These are phyloP conservation scores for Drosophila formosana DNA, from an alignment of 2,888 invertebrate species.

Conservation along the genomic window DNA sequence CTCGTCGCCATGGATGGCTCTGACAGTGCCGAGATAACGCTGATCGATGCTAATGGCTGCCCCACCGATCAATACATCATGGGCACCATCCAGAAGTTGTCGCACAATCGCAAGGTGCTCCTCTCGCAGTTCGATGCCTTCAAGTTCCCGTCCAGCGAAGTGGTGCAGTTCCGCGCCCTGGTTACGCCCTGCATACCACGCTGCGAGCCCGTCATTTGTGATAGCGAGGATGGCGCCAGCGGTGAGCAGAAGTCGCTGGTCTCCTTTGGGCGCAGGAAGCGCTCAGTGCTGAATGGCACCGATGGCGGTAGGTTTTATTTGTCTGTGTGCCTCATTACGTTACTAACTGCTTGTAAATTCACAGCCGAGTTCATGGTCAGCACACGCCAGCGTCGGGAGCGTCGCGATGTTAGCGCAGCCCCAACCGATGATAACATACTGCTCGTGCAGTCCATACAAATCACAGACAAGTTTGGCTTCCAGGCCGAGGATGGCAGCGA, in stretches of 20 bases:
- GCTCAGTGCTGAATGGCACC: slow-evolving; percentile 87
- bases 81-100: slow-evolving; percentile 96
- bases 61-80: slow-evolving; percentile 97
- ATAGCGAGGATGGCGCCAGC: slow-evolving; percentile 90
- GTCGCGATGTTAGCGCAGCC: slow-evolving; percentile 58
- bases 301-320: slow-evolving; percentile 79
- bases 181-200: slow-evolving; percentile 97
- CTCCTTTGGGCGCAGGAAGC: slow-evolving; percentile 93
- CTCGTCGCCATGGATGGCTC: slow-evolving; percentile 97
- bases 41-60: slow-evolving; percentile 96
- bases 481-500: slow-evolving; percentile 87
- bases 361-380: slow-evolving; percentile 78
- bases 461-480: slow-evolving; percentile 96
- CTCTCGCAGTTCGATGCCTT: slow-evolving; percentile 97
- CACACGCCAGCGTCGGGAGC: slow-evolving; percentile 74
- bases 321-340: slow-evolving; percentile 26
- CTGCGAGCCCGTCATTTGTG: slow-evolving; percentile 96
- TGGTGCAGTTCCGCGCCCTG: slow-evolving; percentile 96
- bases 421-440: slow-evolving; percentile 91
- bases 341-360: slow-evolving; percentile 55
- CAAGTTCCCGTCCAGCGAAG: slow-evolving; percentile 97
- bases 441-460: slow-evolving; percentile 95
- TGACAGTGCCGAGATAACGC: slow-evolving; percentile 95
- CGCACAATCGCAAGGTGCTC: slow-evolving; percentile 92
- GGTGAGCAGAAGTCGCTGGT: slow-evolving; percentile 93